A percentile compares a stretch with the other conserved stretches of the same genome.
phyloP scores from a whole-genome alignment of 1,140 invertebrate genomes.

The Anastrepha ludens region DNA sequence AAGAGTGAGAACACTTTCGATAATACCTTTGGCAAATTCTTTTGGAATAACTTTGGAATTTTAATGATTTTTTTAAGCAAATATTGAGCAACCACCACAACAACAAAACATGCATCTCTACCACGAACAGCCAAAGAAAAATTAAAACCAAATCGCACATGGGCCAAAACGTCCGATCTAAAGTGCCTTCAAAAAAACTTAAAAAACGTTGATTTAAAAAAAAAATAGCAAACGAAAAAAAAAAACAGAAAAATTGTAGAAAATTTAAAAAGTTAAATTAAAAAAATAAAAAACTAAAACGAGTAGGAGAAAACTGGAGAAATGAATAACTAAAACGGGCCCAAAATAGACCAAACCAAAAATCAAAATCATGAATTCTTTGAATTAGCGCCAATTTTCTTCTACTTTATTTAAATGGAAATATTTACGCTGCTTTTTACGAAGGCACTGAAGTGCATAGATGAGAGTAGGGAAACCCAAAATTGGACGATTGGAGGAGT shows the following conservation, averaged over 20 bases:
- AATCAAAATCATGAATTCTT: slow-evolving; percentile 61
- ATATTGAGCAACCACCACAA: slow-evolving; percentile 58
- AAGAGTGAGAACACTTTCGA: slow-evolving; percentile 26
- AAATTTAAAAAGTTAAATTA: slow-evolving; percentile 76
- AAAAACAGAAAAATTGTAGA: slow-evolving; percentile 77
- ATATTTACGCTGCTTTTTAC: not conserved
- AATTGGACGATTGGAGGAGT: not conserved
- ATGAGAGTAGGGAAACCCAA: not conserved
- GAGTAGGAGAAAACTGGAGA: slow-evolving; percentile 61
- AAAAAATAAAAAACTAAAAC: slow-evolving; percentile 74
- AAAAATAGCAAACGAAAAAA: slow-evolving; percentile 75
- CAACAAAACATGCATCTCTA: slow-evolving; percentile 51
- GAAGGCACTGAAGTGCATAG: not conserved
- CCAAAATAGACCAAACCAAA: slow-evolving; percentile 83
- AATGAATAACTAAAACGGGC: slow-evolving; percentile 75
- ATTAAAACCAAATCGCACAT: slow-evolving; percentile 77
- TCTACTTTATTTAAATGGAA: slow-evolving; percentile 11
- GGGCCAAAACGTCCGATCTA: slow-evolving; percentile 91
- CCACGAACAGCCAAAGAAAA: slow-evolving; percentile 34
- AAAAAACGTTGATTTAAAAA: slow-evolving; percentile 79
- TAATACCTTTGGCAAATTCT: slow-evolving; percentile 53
- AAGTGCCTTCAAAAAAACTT: slow-evolving; percentile 87
- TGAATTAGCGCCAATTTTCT: not conserved
- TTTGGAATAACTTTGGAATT: slow-evolving; percentile 69
- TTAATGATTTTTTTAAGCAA: slow-evolving; percentile 71